Evolutionary conservation across 2,797 vertebrate species (phyloP).

Genomic region (Potorous gilbertii): DNA sequence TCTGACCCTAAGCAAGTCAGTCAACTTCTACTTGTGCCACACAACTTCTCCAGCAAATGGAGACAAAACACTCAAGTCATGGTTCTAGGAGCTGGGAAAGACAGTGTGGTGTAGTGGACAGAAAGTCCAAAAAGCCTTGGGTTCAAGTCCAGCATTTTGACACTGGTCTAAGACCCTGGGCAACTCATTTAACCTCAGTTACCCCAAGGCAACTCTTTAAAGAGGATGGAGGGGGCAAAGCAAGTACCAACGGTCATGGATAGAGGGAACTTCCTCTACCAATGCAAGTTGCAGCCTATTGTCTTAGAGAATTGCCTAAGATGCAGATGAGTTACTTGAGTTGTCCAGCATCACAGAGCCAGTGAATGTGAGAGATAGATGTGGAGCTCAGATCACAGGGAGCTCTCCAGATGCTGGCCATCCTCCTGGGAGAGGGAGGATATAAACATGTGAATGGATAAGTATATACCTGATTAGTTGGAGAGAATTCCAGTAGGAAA

Average conservation of each 20-base stretch:
- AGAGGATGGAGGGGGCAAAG: neutral
- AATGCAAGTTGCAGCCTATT: neutral
- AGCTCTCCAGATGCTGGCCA: neutral
- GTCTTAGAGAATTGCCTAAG: neutral
- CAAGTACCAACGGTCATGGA: neutral
- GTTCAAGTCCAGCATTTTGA: neutral
- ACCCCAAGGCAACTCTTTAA: neutral
- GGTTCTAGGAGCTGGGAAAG: neutral
- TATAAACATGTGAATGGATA: neutral
- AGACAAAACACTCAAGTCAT: neutral
- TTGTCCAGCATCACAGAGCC: neutral
- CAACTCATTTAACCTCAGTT: neutral
- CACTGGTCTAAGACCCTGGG: neutral
- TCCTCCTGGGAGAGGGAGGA: neutral
- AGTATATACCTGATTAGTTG: neutral
- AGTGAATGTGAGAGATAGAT: neutral
- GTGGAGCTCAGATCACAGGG: neutral
- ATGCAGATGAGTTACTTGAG: neutral
- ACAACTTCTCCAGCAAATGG: neutral
- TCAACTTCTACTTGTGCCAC: neutral
- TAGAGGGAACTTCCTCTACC: neutral
- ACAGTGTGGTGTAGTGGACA: neutral
- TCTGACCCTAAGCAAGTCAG: conserved; percentile 46
- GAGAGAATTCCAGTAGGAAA: neutral
- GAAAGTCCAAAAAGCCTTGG: neutral